Conservation (phyloP, 2,113 vertebrate genomes). For the Hiodon tergisus region DNA sequence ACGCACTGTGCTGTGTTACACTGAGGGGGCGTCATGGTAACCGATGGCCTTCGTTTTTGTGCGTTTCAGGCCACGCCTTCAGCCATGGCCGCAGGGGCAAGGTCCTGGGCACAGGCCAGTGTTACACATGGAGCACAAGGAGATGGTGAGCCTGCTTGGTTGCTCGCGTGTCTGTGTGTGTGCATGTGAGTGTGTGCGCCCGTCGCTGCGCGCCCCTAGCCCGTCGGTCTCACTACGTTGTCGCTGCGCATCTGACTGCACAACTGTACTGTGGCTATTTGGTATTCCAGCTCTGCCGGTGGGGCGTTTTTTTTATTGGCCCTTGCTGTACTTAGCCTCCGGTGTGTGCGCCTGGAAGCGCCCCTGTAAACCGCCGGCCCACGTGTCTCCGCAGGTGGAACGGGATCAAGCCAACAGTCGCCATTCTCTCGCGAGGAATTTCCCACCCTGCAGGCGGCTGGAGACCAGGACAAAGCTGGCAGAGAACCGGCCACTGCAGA, state of each 20-base stretch:
- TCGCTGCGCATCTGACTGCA: not conserved
- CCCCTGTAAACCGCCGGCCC: no score
- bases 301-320: no score
- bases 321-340: not conserved
- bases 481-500: constrained; percentile 90
- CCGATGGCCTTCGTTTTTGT: no score
- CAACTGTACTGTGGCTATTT: not conserved
- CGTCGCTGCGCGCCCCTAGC: not conserved
- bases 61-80: constrained; percentile 64
- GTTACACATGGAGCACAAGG: constrained; percentile 88
- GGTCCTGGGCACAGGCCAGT: constrained; percentile 91
- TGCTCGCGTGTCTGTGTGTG: not conserved
- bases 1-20: not conserved
- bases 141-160: constrained; percentile 71
- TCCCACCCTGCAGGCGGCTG: constrained; percentile 96
- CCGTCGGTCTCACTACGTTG: not conserved
- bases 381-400: constrained; percentile 73
- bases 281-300: not conserved
- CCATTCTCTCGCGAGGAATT: constrained; percentile 98
- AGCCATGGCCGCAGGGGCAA: constrained; percentile 75
- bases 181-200: not conserved
- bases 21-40: not conserved
- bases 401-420: constrained; percentile 91
- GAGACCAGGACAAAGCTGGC: constrained; percentile 93
- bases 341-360: not conserved